phyloP scores from a whole-genome alignment of 2,113 vertebrate species.

The Tragelaphus scriptus region DNA sequence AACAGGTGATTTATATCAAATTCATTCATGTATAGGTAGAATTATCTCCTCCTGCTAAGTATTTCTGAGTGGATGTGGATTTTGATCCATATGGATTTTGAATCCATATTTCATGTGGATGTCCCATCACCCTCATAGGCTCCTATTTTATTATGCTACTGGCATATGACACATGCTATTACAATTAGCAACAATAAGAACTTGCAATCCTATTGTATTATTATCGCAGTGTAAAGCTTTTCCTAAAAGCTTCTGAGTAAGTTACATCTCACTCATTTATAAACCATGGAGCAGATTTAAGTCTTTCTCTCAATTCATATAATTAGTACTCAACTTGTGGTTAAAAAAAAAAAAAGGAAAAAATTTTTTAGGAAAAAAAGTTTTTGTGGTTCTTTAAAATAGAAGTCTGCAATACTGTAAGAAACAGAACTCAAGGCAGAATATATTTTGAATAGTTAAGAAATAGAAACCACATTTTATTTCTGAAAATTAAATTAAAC shows the following conservation, averaged over 20 bases:
- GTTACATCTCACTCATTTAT: background rate
- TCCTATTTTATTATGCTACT: background rate
- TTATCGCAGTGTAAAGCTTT: background rate
- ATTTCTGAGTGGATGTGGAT: background rate
- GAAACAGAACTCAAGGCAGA: background rate
- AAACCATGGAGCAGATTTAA: background rate
- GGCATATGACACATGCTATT: background rate
- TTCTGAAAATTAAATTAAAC: background rate
- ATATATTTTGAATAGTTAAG: background rate
- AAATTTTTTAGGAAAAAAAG: background rate
- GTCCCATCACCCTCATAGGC: background rate
- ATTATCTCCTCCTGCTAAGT: background rate
- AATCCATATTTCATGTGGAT: background rate
- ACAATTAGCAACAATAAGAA: background rate
- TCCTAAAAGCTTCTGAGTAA: constrained; percentile 26
- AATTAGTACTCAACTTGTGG: background rate
- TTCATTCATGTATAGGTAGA: background rate
- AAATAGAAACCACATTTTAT: background rate
- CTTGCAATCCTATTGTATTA: background rate
- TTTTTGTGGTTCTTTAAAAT: background rate
- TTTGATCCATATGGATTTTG: too few relatives aligned
- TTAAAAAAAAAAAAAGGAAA: background rate
- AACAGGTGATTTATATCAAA: background rate
- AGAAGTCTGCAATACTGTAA: background rate
- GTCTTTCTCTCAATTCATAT: background rate